phyloP scores from a whole-genome alignment of 2,797 vertebrate species.

The Spinus olivaceus region DNA sequence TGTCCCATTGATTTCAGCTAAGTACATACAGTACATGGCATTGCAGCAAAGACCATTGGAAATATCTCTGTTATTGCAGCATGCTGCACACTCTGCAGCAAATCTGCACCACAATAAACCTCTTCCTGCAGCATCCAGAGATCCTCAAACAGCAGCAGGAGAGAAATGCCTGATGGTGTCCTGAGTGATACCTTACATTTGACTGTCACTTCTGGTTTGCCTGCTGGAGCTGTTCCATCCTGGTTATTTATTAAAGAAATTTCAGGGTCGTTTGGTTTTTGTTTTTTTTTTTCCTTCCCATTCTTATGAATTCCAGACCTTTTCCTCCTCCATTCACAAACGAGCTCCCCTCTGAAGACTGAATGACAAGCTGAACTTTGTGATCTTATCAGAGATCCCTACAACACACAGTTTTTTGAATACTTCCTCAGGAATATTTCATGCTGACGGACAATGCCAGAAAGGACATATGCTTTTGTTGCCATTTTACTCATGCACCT shows the following conservation, averaged over 20 bases:
- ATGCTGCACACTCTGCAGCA: slow-evolving; percentile 50
- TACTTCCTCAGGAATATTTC: neutral
- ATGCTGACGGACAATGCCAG: neutral
- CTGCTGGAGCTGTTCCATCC: neutral
- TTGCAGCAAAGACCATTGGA: slow-evolving; percentile 28
- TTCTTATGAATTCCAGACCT: slow-evolving; percentile 33
- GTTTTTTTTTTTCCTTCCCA: fast-evolving
- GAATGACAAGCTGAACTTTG: slow-evolving; percentile 26
- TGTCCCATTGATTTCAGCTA: slow-evolving; percentile 68
- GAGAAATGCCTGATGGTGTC: slow-evolving; percentile 22
- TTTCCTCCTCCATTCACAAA: slow-evolving; percentile 22
- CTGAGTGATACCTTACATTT: neutral
- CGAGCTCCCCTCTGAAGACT: neutral
- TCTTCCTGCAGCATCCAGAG: slow-evolving; percentile 33
- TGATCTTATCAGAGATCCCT: neutral
- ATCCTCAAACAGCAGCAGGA: slow-evolving; percentile 15
- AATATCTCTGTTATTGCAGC: slow-evolving; percentile 44
- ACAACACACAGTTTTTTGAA: neutral
- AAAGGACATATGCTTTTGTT: neutral
- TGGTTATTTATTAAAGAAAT: slow-evolving; percentile 3
- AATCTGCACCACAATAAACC: slow-evolving; percentile 52
- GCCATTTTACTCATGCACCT: neutral
- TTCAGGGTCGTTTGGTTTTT: neutral
- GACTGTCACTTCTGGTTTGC: slow-evolving; percentile 13
- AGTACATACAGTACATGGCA: slow-evolving; percentile 38